Evolutionary conservation across 1,140 invertebrate species (phyloP).

Genomic region (Cotesia vestalis): DNA sequence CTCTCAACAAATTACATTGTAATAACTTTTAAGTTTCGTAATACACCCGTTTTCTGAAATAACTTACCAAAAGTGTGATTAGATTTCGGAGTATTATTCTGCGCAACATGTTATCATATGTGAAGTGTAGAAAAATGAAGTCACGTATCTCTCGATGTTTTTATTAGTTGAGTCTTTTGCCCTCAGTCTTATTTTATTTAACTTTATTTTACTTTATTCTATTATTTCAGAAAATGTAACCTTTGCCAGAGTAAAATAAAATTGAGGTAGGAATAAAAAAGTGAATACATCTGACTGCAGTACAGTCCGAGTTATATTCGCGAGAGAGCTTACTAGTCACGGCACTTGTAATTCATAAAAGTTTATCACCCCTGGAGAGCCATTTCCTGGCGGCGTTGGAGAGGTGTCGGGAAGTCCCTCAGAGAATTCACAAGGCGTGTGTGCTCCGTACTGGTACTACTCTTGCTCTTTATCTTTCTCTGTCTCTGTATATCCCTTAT

Average conservation of each 20-base stretch:
- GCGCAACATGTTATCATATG: not conserved
- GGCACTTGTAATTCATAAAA: constrained; percentile 51
- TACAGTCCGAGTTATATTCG: constrained; percentile 38
- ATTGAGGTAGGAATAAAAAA: constrained; percentile 5
- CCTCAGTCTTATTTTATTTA: constrained; percentile 8
- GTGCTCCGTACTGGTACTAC: not conserved
- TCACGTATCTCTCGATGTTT: constrained; percentile 27
- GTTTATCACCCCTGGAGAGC: constrained; percentile 46
- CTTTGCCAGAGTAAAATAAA: not conserved
- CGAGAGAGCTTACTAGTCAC: constrained; percentile 37
- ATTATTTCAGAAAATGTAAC: constrained; percentile 1
- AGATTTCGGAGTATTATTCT: constrained; percentile 28
- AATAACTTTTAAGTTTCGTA: too few relatives aligned
- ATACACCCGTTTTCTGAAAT: constrained; percentile 22
- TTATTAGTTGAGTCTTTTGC: constrained; percentile 13
- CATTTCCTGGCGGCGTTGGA: constrained; percentile 32
- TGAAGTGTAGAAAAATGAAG: constrained; percentile 25
- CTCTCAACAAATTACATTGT: not conserved
- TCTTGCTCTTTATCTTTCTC: too few relatives aligned
- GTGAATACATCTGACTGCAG: constrained; percentile 33
- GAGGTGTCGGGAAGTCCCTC: not conserved
- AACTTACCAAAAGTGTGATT: constrained; percentile 33
- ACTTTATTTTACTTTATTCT: too few relatives aligned
- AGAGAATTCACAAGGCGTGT: constrained; percentile 4
- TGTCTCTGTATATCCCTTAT: not conserved